These are phyloP conservation scores for Cheilosia grossa DNA, from an alignment of 2,888 invertebrate species.

Conservation along the genomic window DNA sequence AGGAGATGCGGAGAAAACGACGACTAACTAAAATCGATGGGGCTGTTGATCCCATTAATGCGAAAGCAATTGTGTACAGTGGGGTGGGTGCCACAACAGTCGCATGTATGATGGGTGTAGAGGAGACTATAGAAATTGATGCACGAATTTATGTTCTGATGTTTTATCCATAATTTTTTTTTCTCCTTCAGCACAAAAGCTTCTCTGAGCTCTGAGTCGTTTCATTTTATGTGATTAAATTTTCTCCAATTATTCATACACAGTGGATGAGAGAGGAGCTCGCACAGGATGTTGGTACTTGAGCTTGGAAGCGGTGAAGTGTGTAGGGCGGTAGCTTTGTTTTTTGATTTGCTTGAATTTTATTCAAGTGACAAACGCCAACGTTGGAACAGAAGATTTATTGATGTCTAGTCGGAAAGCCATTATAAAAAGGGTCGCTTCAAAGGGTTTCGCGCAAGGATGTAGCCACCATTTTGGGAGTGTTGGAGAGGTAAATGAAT, in stretches of 20 bases:
- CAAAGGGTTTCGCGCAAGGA: background rate
- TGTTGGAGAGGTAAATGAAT: background rate
- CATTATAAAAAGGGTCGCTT: conserved; percentile 6
- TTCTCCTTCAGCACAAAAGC: background rate
- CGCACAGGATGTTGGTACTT: conserved; percentile 9
- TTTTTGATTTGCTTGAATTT: conserved; percentile 7
- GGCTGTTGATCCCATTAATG: conserved; percentile 64
- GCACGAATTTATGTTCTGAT: conserved; percentile 42
- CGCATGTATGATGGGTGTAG: too few relatives aligned
- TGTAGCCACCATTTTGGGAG: background rate
- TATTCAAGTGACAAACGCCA: background rate
- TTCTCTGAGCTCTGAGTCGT: conserved; percentile 28
- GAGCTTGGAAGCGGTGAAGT: conserved; percentile 1
- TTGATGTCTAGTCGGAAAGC: conserved; percentile 4
- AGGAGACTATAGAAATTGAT: conserved; percentile 39
- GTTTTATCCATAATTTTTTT: conserved; percentile 18
- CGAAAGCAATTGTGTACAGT: conserved; percentile 60
- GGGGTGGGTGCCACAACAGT: background rate
- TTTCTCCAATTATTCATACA: conserved; percentile 48
- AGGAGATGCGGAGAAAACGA: background rate
- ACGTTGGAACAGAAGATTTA: background rate
- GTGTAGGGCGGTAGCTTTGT: background rate
- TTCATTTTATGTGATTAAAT: conserved; percentile 57
- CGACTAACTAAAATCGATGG: conserved; percentile 39
- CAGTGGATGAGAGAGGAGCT: conserved; percentile 7